phyloP scores from a whole-genome alignment of 2,888 invertebrate genomes.

The Blera fallax region DNA sequence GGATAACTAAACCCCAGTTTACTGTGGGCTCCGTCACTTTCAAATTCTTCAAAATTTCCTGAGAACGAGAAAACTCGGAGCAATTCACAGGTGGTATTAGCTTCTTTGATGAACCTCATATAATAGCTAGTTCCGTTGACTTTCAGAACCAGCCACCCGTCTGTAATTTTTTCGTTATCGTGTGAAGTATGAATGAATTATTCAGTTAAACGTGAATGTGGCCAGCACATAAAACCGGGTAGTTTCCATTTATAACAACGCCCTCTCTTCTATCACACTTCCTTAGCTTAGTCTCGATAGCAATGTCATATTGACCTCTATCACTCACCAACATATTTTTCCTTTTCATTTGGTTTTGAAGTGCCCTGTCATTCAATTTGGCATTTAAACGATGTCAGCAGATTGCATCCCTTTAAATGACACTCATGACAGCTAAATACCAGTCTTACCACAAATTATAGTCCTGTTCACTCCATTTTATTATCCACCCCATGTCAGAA shows the following conservation, averaged over 20 bases:
- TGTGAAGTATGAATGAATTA: background rate
- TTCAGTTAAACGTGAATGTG: background rate
- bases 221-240: background rate
- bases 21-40: no score
- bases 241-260: background rate
- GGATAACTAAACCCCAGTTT: no score
- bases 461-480: slow-evolving; percentile 51
- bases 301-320: slow-evolving; percentile 18
- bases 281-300: background rate
- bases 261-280: background rate
- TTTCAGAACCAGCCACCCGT: no score
- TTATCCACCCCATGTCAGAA: slow-evolving; percentile 58
- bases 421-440: slow-evolving; percentile 68
- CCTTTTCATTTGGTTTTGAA: slow-evolving; percentile 34
- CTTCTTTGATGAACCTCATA: no score
- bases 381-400: slow-evolving; percentile 62
- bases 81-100: no score
- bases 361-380: slow-evolving; percentile 58
- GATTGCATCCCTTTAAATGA: slow-evolving; percentile 55
- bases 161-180: background rate
- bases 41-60: no score
- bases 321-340: background rate
- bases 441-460: slow-evolving; percentile 70
- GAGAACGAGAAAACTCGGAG: no score
- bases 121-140: no score